These are phyloP conservation scores for Cherax quadricarinatus DNA, from an alignment of 1,140 invertebrate genomes.

Conservation along the genomic window DNA sequence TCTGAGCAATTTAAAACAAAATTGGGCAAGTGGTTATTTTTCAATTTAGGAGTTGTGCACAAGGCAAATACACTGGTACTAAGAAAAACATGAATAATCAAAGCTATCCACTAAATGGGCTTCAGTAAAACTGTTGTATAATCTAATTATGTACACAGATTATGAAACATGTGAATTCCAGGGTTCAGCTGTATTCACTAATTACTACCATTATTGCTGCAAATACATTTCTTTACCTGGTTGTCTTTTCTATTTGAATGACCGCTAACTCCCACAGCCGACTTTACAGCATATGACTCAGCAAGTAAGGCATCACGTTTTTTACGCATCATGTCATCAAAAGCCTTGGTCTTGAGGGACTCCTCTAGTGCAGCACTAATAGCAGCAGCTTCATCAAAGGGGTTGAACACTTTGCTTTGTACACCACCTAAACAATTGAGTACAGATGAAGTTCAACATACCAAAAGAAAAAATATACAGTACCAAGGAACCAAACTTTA, in stretches of 20 bases:
- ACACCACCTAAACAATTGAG: neutral
- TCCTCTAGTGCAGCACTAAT: slow-evolving; percentile 2
- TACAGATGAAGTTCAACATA: neutral
- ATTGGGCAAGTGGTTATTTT: no score
- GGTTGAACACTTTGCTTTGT: neutral
- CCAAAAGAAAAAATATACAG: no score
- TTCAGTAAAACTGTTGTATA: no score
- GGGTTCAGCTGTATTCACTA: no score
- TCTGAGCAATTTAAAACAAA: no score
- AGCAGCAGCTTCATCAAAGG: slow-evolving; percentile 6
- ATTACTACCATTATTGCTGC: neutral
- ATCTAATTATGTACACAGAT: no score
- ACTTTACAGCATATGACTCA: neutral
- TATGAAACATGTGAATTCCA: no score
- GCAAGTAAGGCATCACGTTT: neutral
- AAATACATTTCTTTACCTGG: neutral
- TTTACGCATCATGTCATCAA: neutral
- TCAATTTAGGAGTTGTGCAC: no score
- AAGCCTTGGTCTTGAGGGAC: slow-evolving; percentile 1
- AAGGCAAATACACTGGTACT: no score
- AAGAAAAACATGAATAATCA: no score
- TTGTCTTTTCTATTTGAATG: neutral
- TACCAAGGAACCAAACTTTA: no score
- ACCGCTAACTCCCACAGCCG: neutral
- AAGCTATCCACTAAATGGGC: no score